Percentiles rank a stretch among this genome's conserved stretches.
Evolutionary conservation across 2,113 vertebrate species (phyloP).

Genomic region (Chionis minor): DNA sequence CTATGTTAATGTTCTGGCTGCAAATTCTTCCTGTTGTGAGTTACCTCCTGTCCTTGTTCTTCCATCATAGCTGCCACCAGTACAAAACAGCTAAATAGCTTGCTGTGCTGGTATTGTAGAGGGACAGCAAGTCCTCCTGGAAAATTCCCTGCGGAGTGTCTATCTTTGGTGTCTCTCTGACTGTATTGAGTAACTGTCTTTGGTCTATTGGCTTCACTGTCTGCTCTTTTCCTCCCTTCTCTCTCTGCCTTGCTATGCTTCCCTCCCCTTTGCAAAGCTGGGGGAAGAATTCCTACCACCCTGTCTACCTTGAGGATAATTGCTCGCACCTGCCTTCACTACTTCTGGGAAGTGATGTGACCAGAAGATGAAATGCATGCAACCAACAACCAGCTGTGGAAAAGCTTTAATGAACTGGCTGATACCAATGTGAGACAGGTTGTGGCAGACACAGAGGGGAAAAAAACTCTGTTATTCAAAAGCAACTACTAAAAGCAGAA

Average conservation of each 20-base stretch:
- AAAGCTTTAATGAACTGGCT: neutral
- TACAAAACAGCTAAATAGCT: neutral
- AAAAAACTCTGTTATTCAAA: neutral
- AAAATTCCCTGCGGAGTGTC: fast-evolving
- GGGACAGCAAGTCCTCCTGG: neutral
- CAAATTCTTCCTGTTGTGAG: neutral
- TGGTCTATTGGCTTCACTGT: neutral
- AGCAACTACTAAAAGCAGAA: neutral
- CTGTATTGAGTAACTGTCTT: neutral
- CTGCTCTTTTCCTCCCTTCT: too few relatives aligned
- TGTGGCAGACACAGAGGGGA: neutral
- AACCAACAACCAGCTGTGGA: neutral
- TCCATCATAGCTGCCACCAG: neutral
- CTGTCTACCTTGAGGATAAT: neutral
- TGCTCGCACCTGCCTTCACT: neutral
- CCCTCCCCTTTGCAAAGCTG: neutral
- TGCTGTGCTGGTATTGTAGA: neutral
- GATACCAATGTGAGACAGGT: neutral
- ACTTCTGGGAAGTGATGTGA: neutral
- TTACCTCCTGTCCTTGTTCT: neutral
- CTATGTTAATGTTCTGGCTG: neutral
- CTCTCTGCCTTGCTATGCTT: neutral
- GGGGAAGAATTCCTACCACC: neutral
- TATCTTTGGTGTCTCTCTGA: neutral
- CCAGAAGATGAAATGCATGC: neutral